Conservation (phyloP, 2,797 vertebrate genomes). For the Sparus aurata region DNA sequence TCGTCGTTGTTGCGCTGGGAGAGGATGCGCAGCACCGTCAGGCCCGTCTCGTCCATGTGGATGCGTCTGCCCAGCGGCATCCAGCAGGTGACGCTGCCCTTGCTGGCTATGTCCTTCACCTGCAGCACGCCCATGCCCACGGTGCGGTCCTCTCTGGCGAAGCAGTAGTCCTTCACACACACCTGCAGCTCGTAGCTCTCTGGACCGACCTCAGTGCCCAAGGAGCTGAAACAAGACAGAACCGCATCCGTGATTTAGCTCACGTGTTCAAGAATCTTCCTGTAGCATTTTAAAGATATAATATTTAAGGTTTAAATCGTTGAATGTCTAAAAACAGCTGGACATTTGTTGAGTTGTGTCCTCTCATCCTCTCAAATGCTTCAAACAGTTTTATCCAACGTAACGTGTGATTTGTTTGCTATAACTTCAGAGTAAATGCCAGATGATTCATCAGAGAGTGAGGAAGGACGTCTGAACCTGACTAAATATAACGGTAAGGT, state of each 20-base stretch:
- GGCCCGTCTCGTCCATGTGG: constrained; percentile 98
- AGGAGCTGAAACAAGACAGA: constrained; percentile 82
- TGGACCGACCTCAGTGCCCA: constrained; percentile 92
- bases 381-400: too few species aligned
- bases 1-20: constrained; percentile 98
- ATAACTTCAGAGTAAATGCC: too few species aligned
- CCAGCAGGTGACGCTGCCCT: constrained; percentile 87
- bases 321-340: too few species aligned
- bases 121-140: constrained; percentile 95
- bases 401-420: too few species aligned
- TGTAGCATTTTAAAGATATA: too few species aligned
- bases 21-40: constrained; percentile 97
- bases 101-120: constrained; percentile 91
- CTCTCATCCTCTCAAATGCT: too few species aligned
- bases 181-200: constrained; percentile 98
- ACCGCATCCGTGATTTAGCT: not conserved
- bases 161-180: constrained; percentile 99
- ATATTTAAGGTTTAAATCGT: too few species aligned
- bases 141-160: constrained; percentile 95
- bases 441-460: too few species aligned
- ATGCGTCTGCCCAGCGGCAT: constrained; percentile 91
- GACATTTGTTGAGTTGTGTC: too few species aligned
- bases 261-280: not conserved
- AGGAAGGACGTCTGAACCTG: too few species aligned
- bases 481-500: not conserved